Evolutionary conservation across 2,797 vertebrate species (phyloP).

Genomic region (Smutsia temminckii): DNA sequence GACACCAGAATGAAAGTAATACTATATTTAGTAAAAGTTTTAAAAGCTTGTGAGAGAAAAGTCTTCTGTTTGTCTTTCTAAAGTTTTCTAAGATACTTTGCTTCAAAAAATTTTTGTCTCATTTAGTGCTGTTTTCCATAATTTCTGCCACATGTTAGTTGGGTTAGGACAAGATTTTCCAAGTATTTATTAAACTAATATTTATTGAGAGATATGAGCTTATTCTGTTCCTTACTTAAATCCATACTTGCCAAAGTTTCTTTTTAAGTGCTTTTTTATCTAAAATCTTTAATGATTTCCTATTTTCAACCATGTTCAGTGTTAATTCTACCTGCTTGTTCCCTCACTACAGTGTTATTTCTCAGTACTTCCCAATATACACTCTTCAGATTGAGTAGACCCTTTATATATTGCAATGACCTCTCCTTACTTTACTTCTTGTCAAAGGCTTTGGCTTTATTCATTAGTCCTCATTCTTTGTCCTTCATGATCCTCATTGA

Average conservation of each 20-base stretch:
- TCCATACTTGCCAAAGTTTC: neutral
- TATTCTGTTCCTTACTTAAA: neutral
- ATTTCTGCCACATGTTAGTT: slow-evolving; percentile 14
- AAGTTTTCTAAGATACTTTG: neutral
- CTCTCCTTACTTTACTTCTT: neutral
- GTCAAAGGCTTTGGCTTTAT: neutral
- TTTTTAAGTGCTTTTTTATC: neutral
- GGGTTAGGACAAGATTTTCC: neutral
- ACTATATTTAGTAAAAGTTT: neutral
- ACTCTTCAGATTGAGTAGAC: neutral
- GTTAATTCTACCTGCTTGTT: neutral
- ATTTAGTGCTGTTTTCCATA: neutral
- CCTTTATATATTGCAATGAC: neutral
- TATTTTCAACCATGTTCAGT: neutral
- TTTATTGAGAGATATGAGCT: neutral
- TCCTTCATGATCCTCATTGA: neutral
- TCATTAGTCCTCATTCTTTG: neutral
- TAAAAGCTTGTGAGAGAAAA: neutral
- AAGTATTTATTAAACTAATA: slow-evolving; percentile 2
- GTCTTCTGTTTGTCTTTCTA: neutral
- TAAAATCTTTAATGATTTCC: neutral
- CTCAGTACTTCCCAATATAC: neutral
- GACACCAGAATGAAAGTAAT: neutral
- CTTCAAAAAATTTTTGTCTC: neutral
- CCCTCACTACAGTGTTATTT: neutral